Evolutionary conservation across 2,888 invertebrate species (phyloP).

Genomic region (Scaptomyza parva): DNA sequence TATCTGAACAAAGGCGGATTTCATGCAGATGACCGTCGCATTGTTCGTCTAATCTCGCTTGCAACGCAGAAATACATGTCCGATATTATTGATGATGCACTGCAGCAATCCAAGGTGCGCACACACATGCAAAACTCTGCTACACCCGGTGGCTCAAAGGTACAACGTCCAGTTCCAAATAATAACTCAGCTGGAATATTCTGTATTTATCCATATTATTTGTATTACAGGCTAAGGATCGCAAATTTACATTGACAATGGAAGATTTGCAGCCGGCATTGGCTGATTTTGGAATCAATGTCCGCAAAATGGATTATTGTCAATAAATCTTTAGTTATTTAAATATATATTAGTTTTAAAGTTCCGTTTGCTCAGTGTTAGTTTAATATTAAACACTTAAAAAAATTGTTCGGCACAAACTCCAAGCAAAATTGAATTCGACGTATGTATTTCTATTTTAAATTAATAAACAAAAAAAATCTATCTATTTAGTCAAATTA

Average conservation of each 20-base stretch:
- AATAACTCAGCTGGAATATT: not conserved
- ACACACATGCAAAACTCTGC: slow-evolving; percentile 82
- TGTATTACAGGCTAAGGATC: slow-evolving; percentile 86
- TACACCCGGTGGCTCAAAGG: slow-evolving; percentile 61
- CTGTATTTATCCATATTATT: not conserved
- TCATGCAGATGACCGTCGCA: slow-evolving; percentile 95
- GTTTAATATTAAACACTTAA: not conserved
- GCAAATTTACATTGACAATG: slow-evolving; percentile 96
- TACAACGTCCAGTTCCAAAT: not conserved
- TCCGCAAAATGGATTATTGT: slow-evolving; percentile 88
- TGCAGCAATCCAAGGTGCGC: slow-evolving; percentile 98
- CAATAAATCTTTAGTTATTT: slow-evolving; percentile 34
- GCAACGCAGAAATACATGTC: slow-evolving; percentile 99
- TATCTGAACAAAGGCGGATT: slow-evolving; percentile 89
- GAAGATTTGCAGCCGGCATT: slow-evolving; percentile 97
- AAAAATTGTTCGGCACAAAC: not conserved
- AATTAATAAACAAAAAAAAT: not conserved
- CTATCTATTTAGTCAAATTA: slow-evolving; percentile 1
- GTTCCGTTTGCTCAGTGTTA: not conserved
- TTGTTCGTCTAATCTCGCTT: slow-evolving; percentile 95
- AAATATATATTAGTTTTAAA: not conserved
- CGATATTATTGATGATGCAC: slow-evolving; percentile 97
- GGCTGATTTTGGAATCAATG: slow-evolving; percentile 97
- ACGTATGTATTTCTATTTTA: not conserved
- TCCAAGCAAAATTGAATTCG: not conserved